These are phyloP conservation scores for Microtus montanus DNA, from an alignment of 2,113 vertebrate species.

Conservation along the genomic window DNA sequence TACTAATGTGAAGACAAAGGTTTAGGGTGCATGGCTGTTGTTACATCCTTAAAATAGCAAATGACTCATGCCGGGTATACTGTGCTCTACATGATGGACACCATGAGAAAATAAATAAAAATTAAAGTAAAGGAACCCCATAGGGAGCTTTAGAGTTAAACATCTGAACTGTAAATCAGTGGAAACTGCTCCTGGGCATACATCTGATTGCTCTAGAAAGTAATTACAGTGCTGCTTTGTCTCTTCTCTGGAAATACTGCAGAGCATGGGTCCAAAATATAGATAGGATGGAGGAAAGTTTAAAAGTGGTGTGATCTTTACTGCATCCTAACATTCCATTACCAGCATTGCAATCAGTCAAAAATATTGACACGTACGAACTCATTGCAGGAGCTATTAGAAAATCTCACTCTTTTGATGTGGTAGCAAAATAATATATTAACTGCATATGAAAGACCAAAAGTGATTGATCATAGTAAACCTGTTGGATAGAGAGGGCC, in stretches of 20 bases:
- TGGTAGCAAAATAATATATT: neutral
- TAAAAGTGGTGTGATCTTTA: neutral
- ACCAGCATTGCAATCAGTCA: neutral
- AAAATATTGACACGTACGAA: neutral
- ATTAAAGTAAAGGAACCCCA: neutral
- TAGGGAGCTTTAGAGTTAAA: neutral
- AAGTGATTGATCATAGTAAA: neutral
- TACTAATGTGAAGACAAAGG: neutral
- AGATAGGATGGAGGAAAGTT: neutral
- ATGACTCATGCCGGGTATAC: neutral
- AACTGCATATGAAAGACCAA: neutral
- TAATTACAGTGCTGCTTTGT: neutral
- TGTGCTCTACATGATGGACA: neutral
- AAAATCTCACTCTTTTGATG: neutral
- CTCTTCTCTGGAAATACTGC: conserved; percentile 23
- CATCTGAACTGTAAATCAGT: conserved; percentile 21
- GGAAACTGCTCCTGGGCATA: conserved; percentile 27
- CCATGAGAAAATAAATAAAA: neutral
- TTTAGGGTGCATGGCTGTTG: neutral
- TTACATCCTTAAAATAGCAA: neutral
- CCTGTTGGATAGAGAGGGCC: neutral
- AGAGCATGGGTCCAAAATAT: neutral
- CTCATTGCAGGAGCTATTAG: neutral
- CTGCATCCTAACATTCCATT: neutral
- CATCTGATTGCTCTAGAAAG: conserved; percentile 30